These are phyloP conservation scores for Hippotragus niger DNA, from an alignment of 2,113 vertebrate genomes.

Conservation along the genomic window DNA sequence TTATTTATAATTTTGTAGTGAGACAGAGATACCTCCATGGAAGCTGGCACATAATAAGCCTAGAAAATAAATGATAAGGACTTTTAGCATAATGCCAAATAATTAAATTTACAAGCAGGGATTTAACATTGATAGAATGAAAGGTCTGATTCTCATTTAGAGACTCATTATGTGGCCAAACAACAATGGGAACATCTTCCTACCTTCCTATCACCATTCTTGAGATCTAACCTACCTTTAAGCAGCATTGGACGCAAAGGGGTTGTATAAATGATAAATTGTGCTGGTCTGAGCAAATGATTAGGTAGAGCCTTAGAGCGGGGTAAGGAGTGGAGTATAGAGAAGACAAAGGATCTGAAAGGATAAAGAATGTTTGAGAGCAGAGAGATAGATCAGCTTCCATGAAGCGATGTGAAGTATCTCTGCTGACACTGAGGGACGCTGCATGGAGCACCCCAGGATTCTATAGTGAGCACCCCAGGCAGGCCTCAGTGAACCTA, in stretches of 20 bases:
- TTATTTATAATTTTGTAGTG: background rate
- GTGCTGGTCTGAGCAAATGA: background rate
- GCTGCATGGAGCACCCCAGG: background rate
- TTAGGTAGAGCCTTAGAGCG: background rate
- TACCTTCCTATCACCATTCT: background rate
- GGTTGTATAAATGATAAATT: background rate
- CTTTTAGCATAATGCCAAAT: background rate
- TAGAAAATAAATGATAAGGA: constrained; percentile 6
- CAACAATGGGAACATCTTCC: background rate
- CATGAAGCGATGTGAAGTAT: background rate
- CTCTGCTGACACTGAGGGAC: background rate
- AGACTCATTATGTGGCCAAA: background rate
- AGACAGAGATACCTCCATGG: background rate
- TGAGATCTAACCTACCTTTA: background rate
- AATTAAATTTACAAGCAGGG: background rate
- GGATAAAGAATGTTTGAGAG: background rate
- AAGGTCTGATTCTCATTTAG: background rate
- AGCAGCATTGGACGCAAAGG: background rate
- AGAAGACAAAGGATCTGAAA: background rate
- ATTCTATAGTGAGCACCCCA: background rate
- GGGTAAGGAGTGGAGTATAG: background rate
- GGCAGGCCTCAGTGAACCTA: background rate
- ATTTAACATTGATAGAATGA: background rate
- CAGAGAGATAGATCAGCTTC: background rate
- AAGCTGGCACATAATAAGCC: background rate